Conservation (phyloP, 2,888 invertebrate species). For the Timandra comae region DNA sequence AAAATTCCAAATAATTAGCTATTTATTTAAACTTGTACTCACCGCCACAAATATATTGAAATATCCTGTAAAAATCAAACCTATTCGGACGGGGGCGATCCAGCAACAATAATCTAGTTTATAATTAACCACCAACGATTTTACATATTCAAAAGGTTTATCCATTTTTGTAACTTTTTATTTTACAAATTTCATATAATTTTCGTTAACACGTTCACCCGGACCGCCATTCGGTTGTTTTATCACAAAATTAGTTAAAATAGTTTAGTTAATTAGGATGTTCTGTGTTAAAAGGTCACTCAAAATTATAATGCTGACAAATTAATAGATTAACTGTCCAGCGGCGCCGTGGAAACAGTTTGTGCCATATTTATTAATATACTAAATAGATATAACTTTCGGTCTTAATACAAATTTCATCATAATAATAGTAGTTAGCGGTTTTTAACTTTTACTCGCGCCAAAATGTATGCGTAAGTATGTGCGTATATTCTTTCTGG, state of each 20-base stretch:
- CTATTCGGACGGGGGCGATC: slow-evolving; percentile 42
- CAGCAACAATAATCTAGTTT: slow-evolving; percentile 50
- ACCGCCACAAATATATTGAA: slow-evolving; percentile 44
- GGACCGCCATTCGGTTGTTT: slow-evolving; percentile 12
- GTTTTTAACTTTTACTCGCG: no score
- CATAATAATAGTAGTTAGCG: no score
- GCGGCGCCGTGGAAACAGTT: no score
- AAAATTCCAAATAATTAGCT: no score
- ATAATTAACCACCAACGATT: slow-evolving; percentile 35
- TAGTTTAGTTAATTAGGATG: no score
- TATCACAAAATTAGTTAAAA: slow-evolving; percentile 19
- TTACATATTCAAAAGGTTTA: slow-evolving; percentile 31
- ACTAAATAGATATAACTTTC: no score
- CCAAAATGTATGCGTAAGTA: no score
- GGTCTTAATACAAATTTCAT: no score
- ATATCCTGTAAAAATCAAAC: slow-evolving; percentile 43
- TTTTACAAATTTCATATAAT: neutral
- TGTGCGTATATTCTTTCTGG: no score
- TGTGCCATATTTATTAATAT: no score
- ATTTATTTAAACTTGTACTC: no score
- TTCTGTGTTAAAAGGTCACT: slow-evolving; percentile 50
- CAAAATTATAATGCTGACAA: slow-evolving; percentile 25
- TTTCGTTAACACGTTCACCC: neutral
- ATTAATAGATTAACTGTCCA: slow-evolving; percentile 32
- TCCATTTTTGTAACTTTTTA: slow-evolving; percentile 11